Evolutionary conservation across 37 sponge, comb jelly and placozoan species (phyloP).

Genomic region (Axinella damicornis): DNA sequence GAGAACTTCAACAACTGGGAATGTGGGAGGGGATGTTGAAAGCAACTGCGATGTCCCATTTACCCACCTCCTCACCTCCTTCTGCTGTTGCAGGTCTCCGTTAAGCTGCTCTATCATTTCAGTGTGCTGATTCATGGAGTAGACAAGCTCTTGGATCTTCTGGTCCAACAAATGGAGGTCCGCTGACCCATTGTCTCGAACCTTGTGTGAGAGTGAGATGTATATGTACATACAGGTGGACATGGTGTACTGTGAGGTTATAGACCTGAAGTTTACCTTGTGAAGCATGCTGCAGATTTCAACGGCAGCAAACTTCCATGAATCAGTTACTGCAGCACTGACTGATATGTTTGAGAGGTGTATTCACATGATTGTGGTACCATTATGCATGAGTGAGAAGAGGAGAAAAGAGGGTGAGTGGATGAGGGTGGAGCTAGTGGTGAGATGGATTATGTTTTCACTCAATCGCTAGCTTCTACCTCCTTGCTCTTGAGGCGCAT

Average conservation of each 20-base stretch:
- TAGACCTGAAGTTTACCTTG: too few species aligned
- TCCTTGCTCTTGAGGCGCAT: not conserved
- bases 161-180: conserved; percentile 22
- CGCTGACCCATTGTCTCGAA: conserved; percentile 1
- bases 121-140: conserved; percentile 38
- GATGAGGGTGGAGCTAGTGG: not conserved
- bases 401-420: not conserved
- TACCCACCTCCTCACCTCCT: conserved; percentile 20
- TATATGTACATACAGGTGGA: too few species aligned
- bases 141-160: conserved; percentile 34
- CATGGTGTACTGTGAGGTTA: too few species aligned
- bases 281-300: conserved; percentile 58
- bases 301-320: conserved; percentile 75
- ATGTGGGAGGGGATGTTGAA: too few species aligned
- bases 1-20: not conserved
- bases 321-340: conserved; percentile 5
- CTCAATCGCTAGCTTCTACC: not conserved
- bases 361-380: too few species aligned
- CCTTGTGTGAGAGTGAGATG: too few species aligned
- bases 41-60: too few species aligned
- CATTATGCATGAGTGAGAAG: not conserved
- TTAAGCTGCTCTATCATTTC: conserved; percentile 16
- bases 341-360: too few species aligned
- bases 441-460: not conserved
- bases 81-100: conserved; percentile 24